Evolutionary conservation across 1,140 invertebrate species (phyloP).

Genomic region (Grapholita molesta): DNA sequence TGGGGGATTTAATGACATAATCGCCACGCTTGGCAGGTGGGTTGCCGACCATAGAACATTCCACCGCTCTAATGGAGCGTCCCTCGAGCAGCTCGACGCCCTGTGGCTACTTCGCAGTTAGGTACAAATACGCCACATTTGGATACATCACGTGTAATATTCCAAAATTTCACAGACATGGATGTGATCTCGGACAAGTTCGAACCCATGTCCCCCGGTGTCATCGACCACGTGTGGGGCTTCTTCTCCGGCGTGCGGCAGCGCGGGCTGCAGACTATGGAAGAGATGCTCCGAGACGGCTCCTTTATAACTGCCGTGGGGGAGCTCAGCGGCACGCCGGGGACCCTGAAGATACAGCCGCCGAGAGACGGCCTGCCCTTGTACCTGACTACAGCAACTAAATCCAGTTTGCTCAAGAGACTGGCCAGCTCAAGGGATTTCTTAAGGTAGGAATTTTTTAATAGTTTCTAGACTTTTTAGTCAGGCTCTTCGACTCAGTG

Average conservation of each 20-base stretch:
- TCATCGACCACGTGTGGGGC: slow-evolving; percentile 88
- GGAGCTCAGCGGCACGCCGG: slow-evolving; percentile 80
- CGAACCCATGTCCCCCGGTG: slow-evolving; percentile 83
- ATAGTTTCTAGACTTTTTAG: background rate
- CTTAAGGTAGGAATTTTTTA: slow-evolving; percentile 42
- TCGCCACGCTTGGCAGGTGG: too few relatives aligned
- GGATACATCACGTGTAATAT: too few relatives aligned
- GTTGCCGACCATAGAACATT: too few relatives aligned
- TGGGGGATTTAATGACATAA: too few relatives aligned
- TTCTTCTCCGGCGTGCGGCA: slow-evolving; percentile 87
- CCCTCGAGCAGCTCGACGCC: too few relatives aligned
- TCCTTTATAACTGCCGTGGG: slow-evolving; percentile 87
- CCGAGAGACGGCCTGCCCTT: slow-evolving; percentile 83
- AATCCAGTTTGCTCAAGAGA: slow-evolving; percentile 83
- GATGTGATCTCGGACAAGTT: slow-evolving; percentile 88
- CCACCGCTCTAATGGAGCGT: too few relatives aligned
- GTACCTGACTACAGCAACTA: slow-evolving; percentile 85
- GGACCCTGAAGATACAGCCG: slow-evolving; percentile 82
- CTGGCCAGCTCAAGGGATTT: slow-evolving; percentile 82
- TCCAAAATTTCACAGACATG: slow-evolving; percentile 79
- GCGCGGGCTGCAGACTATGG: slow-evolving; percentile 87
- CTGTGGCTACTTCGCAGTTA: too few relatives aligned
- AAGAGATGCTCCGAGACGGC: slow-evolving; percentile 87
- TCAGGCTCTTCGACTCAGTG: too few relatives aligned
- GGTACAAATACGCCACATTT: too few relatives aligned